Evolutionary conservation across 2,113 vertebrate genomes (phyloP).

Genomic region (Oryctolagus cuniculus): mOryCun1.1 NC_091433.1:10452501-10453000

Average conservation of each 20-base stretch:
- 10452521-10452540: background rate
- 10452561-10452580: background rate
- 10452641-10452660: background rate
- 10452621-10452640: background rate
- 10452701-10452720: background rate
- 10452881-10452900: background rate
- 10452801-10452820: background rate
- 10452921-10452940: background rate
- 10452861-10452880: background rate
- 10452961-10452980: background rate
- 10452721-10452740: conserved; percentile 21
- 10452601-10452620: background rate
- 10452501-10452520: background rate
- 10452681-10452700: background rate
- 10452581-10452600: background rate
- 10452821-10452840: background rate
- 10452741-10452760: background rate
- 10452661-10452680: background rate
- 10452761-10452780: background rate
- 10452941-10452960: background rate
- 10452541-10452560: background rate
- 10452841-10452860: background rate
- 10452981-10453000: background rate
- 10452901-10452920: background rate
- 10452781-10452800: background rate